Evolutionary conservation across 2,888 invertebrate species (phyloP), one percentile per base, ranked within the genome.

Genomic region (Epiperipatus broadwayi): DNA sequence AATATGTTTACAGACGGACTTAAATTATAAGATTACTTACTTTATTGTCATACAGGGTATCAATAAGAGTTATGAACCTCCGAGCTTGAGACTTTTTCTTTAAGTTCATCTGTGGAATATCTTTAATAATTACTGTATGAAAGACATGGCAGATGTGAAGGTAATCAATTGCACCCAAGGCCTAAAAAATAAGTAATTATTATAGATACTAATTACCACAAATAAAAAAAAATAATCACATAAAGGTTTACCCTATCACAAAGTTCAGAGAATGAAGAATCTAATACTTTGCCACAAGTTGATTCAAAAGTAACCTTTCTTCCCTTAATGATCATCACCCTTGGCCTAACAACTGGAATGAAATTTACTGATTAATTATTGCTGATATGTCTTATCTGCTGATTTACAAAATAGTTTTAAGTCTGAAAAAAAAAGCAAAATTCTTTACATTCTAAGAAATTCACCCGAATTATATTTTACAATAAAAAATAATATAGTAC

Each of bases 61-160:
- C 97, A 49, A 97, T 85, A 12, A 97, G 68, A 1, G 87, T 91
- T 44, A 95, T 95, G 58, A 97, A 97, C 46, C 97, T 68, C 52
- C 93, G 68, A 37, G 85, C 74, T 60, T 83, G 80, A n/a, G 84
- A 80, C 57, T 81, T 75, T 31, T 74, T 64, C 47, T 68, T 69
- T 30, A 79, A 59, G 50, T 75, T 79, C 54, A 97, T 63, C 53
- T 75, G 73, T 1, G 91, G 93, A 35, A 97, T 66, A 58, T 89
- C 72, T 48, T 85, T 67, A 50, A 97, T 77, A 46, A 97, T 73
- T 28, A 97, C 75, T 14, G 91, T 87, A 55, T 97, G 91, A 61
- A 95, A 97, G 47, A 79, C 77, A 59, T 85, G 81, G 4, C 84
- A 73, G 52, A 97, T 70, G 53, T 81, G 77, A 42, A 97, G 63